Percentiles rank a stretch among this genome's conserved stretches.
Evolutionary conservation across 2,797 vertebrate genomes (phyloP).

Genomic region (Tenualosa thibaudeaui): DNA sequence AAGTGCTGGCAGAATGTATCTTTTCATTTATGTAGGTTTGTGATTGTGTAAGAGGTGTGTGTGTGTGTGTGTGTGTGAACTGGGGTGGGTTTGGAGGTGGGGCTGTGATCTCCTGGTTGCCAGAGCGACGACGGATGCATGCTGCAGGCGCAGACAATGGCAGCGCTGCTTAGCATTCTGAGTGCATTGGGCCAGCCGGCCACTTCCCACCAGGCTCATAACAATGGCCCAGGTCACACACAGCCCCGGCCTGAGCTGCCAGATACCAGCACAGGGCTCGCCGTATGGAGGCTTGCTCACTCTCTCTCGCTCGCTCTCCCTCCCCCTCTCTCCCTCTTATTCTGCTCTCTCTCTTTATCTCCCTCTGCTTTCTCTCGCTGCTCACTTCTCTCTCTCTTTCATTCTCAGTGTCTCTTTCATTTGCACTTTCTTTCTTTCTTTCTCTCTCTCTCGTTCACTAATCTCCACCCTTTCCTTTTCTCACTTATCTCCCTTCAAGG

Average conservation of each 20-base stretch:
- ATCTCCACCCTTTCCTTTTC: background rate
- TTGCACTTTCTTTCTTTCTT: background rate
- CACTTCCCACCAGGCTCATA: conserved; percentile 78
- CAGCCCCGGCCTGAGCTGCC: background rate
- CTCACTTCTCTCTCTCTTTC: conserved; percentile 28
- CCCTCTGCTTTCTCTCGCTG: background rate
- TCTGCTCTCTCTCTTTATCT: background rate
- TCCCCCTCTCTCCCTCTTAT: background rate
- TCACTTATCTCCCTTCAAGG: background rate
- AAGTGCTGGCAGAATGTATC: background rate
- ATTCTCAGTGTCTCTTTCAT: conserved; percentile 14
- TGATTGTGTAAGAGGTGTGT: background rate
- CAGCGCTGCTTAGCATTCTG: conserved; percentile 79
- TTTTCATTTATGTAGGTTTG: conserved; percentile 1
- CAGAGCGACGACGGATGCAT: conserved; percentile 73
- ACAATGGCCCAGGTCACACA: conserved; percentile 77
- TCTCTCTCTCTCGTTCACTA: background rate
- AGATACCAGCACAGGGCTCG: background rate
- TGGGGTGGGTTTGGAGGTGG: conserved; percentile 29
- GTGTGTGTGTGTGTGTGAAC: conserved; percentile 22
- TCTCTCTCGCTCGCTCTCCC: background rate
- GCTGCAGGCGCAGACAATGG: conserved; percentile 77
- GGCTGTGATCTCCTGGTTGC: conserved; percentile 69
- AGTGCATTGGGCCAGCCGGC: conserved; percentile 71
- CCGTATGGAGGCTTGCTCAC: background rate